Conservation (phyloP, 2,113 vertebrate species). For the Rhegmatorhina hoffmannsi region DNA sequence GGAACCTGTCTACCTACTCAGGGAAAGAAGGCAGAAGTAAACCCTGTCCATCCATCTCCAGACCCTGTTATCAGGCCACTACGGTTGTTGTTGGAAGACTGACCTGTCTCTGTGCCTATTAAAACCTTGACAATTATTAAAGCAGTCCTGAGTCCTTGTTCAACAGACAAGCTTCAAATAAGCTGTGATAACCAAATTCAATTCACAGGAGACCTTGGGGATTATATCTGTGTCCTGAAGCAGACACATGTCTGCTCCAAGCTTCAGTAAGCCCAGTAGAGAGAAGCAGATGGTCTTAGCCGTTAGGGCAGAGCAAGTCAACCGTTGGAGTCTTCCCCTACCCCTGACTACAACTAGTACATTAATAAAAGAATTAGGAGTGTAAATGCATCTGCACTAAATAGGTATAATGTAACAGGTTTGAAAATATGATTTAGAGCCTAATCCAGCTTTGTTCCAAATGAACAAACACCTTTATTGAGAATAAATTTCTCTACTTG, state of each 20-base stretch:
- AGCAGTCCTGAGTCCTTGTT: not conserved
- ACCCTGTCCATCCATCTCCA: not conserved
- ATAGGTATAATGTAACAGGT: not conserved
- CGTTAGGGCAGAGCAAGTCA: not conserved
- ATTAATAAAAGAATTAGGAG: not conserved
- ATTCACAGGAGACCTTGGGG: not conserved
- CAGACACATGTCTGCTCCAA: not conserved
- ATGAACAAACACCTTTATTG: not conserved
- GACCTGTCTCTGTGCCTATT: not conserved
- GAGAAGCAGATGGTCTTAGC: not conserved
- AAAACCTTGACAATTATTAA: not conserved
- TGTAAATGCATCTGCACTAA: not conserved
- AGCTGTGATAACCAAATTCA: not conserved
- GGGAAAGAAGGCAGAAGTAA: not conserved
- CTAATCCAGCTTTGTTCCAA: not conserved
- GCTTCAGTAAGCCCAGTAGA: not conserved
- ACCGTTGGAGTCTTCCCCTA: rapidly evolving
- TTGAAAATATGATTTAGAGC: not conserved
- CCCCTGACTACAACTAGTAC: not conserved
- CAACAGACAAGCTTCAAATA: not conserved
- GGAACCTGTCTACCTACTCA: not conserved
- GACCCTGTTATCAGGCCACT: not conserved
- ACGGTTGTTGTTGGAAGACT: not conserved
- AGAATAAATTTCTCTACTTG: not conserved
- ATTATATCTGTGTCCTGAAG: not conserved